Conservation (phyloP, 1,140 invertebrate genomes). For the Hylaeus volcanicus region DNA sequence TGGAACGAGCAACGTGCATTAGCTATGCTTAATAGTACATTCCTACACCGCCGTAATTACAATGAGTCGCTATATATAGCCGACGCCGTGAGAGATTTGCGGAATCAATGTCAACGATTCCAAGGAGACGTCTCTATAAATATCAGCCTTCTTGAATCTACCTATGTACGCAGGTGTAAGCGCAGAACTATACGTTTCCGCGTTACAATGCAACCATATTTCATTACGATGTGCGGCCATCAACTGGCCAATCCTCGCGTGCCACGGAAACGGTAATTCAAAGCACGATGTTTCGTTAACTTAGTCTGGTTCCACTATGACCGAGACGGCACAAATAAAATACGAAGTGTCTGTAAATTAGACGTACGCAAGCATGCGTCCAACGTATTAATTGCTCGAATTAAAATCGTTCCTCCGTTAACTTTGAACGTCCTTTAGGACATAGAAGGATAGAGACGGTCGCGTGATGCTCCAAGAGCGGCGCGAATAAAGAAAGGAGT, state of each 20-base stretch:
- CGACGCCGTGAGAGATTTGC: slow-evolving; percentile 46
- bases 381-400: background rate
- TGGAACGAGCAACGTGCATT: slow-evolving; percentile 11
- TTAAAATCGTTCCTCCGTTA: background rate
- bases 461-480: background rate
- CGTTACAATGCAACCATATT: no score
- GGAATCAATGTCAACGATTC: slow-evolving; percentile 60
- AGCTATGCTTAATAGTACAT: slow-evolving; percentile 43
- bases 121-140: slow-evolving; percentile 52
- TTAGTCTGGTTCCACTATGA: background rate
- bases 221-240: no score
- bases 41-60: slow-evolving; percentile 39
- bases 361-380: no score
- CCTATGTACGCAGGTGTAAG: background rate
- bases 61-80: slow-evolving; percentile 60
- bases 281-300: background rate
- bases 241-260: background rate
- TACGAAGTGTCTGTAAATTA: no score
- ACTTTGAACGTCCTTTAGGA: background rate
- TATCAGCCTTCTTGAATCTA: slow-evolving; percentile 17
- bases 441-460: background rate
- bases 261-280: background rate
- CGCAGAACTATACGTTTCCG: background rate
- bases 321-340: no score
- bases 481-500: background rate